phyloP scores from a whole-genome alignment of 2,888 invertebrate species.

The Drosophila tanythrix region DNA sequence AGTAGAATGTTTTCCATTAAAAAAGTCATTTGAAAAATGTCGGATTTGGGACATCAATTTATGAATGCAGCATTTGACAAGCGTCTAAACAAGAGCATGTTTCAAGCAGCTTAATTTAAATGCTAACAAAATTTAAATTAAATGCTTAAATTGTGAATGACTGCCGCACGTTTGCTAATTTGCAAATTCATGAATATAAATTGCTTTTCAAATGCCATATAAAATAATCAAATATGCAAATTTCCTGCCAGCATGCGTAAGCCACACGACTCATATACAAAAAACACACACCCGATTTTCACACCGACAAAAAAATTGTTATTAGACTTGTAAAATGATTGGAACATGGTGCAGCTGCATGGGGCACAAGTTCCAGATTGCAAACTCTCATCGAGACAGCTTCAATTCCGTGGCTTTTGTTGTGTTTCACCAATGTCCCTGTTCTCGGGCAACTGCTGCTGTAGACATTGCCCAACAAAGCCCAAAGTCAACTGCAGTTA shows the following conservation, averaged over 20 bases:
- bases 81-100: neutral
- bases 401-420: slow-evolving; percentile 22
- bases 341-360: slow-evolving; percentile 18
- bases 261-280: slow-evolving; percentile 9
- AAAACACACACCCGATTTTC: slow-evolving; percentile 27
- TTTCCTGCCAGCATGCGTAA: slow-evolving; percentile 28
- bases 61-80: neutral
- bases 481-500: slow-evolving; percentile 60
- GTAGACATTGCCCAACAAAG: slow-evolving; percentile 42
- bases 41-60: neutral
- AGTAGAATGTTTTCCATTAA: neutral
- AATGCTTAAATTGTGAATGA: slow-evolving; percentile 50
- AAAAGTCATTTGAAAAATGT: neutral
- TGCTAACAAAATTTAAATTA: slow-evolving; percentile 16
- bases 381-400: slow-evolving; percentile 8
- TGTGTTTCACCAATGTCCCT: slow-evolving; percentile 31
- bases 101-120: slow-evolving; percentile 8
- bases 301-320: slow-evolving; percentile 42
- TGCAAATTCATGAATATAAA: slow-evolving; percentile 76
- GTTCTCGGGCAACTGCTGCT: slow-evolving; percentile 26
- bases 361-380: slow-evolving; percentile 9
- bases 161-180: slow-evolving; percentile 57
- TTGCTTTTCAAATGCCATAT: slow-evolving; percentile 69
- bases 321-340: slow-evolving; percentile 58
- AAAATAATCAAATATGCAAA: slow-evolving; percentile 79